phyloP scores from a whole-genome alignment of 2,113 vertebrate species.

The Ciconia maguari region DNA sequence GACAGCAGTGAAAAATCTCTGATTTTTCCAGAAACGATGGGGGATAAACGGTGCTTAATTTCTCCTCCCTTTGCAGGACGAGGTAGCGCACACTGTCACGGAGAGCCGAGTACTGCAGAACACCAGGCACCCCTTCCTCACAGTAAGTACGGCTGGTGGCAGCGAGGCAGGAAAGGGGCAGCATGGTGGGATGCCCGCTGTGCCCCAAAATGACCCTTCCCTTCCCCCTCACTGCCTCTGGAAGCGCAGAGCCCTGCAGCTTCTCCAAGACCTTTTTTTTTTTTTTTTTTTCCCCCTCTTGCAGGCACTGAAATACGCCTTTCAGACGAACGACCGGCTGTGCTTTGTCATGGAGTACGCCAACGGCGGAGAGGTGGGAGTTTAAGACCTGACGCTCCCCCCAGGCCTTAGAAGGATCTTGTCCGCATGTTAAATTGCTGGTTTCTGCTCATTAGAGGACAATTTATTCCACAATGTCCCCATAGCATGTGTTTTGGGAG shows the following conservation, averaged over 20 bases:
- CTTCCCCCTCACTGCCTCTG: accelerated
- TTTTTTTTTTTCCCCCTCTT: neutral
- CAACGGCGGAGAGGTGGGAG: conserved; percentile 89
- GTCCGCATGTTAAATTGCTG: neutral
- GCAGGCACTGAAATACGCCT: conserved; percentile 93
- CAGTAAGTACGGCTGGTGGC: conserved; percentile 66
- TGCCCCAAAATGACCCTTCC: accelerated
- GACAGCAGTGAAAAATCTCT: neutral
- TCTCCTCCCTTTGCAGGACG: conserved; percentile 77
- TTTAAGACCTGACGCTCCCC: too few species aligned
- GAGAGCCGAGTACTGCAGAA: conserved; percentile 96
- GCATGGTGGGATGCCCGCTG: neutral
- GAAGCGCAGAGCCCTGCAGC: neutral
- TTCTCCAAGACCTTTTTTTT: neutral
- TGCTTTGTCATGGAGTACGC: conserved; percentile 98
- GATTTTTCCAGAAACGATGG: neutral
- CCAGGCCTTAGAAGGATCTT: neutral
- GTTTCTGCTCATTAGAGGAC: neutral
- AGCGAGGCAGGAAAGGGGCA: neutral
- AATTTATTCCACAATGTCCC: neutral
- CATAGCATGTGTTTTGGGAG: neutral
- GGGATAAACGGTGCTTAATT: neutral
- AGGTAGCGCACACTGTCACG: conserved; percentile 94
- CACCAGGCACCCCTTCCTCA: conserved; percentile 92
- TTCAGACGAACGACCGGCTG: conserved; percentile 92